Evolutionary conservation across 2,113 vertebrate species (phyloP).

Genomic region (Chionodraco myersi): DNA sequence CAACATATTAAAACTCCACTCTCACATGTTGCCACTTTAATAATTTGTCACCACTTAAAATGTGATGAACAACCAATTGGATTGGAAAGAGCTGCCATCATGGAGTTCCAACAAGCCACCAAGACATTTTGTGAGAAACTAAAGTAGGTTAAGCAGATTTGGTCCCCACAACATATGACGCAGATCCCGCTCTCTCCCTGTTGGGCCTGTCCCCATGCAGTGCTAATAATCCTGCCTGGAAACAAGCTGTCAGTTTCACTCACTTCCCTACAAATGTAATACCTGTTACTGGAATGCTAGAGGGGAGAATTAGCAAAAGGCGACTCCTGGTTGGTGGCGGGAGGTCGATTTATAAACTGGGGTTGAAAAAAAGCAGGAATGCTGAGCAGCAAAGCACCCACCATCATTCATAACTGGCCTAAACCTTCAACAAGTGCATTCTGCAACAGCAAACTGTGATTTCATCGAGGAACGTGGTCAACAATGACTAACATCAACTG

Average conservation of each 20-base stretch:
- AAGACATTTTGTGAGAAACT: conserved; percentile 73
- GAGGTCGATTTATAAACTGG: conserved; percentile 23
- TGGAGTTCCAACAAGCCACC: conserved; percentile 50
- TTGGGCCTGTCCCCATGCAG: conserved; percentile 73
- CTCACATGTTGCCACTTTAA: conserved; percentile 42
- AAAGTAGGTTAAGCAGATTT: conserved; percentile 86
- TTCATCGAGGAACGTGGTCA: not conserved
- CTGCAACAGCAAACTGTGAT: not conserved
- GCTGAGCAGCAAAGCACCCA: conserved; percentile 11
- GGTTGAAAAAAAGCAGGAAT: conserved; percentile 42
- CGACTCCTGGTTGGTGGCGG: conserved; percentile 40
- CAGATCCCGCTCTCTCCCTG: conserved; percentile 71
- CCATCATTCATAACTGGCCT: conserved; percentile 27
- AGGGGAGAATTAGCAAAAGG: conserved; percentile 60
- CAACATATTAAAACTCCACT: conserved; percentile 1
- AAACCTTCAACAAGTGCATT: not conserved
- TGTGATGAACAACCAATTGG: conserved; percentile 60
- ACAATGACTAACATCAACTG: not conserved
- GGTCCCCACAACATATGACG: conserved; percentile 79
- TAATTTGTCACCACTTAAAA: conserved; percentile 52
- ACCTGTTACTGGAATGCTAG: conserved; percentile 72
- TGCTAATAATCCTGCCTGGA: conserved; percentile 77
- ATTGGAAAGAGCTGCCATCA: conserved; percentile 50
- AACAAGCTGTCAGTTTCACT: conserved; percentile 77
- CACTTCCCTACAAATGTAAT: conserved; percentile 62